phyloP scores from a whole-genome alignment of 35 echinoderm and acorn worm species.

The Nesometra sesokonis region DNA sequence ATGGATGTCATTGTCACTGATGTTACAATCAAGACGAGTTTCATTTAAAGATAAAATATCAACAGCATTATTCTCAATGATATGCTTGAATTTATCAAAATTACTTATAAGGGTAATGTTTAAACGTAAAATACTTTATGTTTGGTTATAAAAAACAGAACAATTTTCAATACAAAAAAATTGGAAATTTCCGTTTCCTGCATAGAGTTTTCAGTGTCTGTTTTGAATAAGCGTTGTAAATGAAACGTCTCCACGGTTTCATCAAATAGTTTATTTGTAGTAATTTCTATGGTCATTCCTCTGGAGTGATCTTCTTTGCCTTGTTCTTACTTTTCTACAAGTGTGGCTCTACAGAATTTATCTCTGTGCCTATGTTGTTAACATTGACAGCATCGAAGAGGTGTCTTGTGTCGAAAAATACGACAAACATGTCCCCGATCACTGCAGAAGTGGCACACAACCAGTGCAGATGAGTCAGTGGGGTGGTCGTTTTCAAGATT shows the following conservation, averaged over 20 bases:
- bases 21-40: neutral
- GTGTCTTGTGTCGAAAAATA: neutral
- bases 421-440: neutral
- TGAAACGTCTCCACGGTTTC: no score
- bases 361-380: no score
- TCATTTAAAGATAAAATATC: neutral
- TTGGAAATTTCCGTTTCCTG: no score
- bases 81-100: neutral
- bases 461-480: neutral
- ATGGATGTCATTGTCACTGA: neutral
- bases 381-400: no score
- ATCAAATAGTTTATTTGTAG: no score
- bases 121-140: neutral
- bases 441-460: neutral
- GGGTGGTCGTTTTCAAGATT: neutral
- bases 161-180: no score
- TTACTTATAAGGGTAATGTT: neutral
- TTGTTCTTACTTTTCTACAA: no score
- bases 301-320: no score
- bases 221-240: no score
- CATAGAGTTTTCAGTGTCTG: no score
- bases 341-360: no score
- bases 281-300: no score
- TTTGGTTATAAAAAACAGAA: neutral
- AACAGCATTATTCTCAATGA: neutral